phyloP scores from a whole-genome alignment of 2,888 invertebrate genomes.

The Noctua pronuba region DNA sequence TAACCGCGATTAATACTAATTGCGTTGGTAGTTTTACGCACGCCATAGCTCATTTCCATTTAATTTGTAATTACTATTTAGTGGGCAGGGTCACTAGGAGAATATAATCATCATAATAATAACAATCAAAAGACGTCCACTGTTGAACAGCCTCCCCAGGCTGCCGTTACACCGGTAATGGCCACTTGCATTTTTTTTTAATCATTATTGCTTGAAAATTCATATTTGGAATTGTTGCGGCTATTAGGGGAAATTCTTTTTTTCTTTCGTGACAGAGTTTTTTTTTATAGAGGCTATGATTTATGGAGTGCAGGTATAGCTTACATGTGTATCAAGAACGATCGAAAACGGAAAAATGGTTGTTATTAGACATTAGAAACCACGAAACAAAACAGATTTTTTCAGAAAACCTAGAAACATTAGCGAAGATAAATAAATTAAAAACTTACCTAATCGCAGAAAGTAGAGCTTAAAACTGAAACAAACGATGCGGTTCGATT shows the following conservation, averaged over 20 bases:
- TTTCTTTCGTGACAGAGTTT: not conserved
- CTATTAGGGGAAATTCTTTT: slow-evolving; percentile 22
- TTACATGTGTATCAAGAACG: not conserved
- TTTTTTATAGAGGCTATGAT: not conserved
- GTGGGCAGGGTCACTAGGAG: slow-evolving; percentile 17
- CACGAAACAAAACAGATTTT: not conserved
- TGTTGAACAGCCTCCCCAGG: slow-evolving; percentile 27
- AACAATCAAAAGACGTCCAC: slow-evolving; percentile 50
- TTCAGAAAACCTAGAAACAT: not conserved
- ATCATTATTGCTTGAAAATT: slow-evolving; percentile 53
- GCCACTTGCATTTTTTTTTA: slow-evolving; percentile 59
- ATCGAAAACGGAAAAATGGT: not conserved
- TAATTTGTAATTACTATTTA: slow-evolving; percentile 48
- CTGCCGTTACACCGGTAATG: slow-evolving; percentile 41
- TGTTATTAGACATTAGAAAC: not conserved
- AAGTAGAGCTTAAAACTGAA: slow-evolving; percentile 63
- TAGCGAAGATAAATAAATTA: slow-evolving; percentile 24
- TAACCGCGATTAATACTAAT: slow-evolving; percentile 46
- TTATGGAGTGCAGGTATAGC: not conserved
- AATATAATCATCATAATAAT: slow-evolving; percentile 47
- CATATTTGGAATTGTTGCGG: slow-evolving; percentile 41
- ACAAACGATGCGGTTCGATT: slow-evolving; percentile 76
- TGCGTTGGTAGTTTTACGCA: slow-evolving; percentile 41
- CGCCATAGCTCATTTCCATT: slow-evolving; percentile 47
- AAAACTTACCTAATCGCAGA: slow-evolving; percentile 44